Evolutionary conservation across 2,888 invertebrate species (phyloP).

Genomic region (Drosophila recens): DNA sequence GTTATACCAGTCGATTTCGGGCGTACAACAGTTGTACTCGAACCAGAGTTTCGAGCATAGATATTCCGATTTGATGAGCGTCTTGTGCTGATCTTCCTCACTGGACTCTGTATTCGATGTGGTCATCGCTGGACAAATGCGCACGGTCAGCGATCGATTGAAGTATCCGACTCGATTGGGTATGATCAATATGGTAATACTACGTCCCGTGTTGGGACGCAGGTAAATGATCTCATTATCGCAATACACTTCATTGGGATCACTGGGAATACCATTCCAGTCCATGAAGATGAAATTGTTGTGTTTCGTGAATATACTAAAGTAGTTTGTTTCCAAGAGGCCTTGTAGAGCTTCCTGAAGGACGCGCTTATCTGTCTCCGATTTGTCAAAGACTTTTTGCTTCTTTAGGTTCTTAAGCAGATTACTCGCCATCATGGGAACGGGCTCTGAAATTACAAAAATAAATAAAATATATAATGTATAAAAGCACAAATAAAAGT

Average conservation of each 20-base stretch:
- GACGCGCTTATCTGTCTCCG: constrained; percentile 75
- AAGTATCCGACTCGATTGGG: constrained; percentile 78
- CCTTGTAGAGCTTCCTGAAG: constrained; percentile 70
- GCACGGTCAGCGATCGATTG: constrained; percentile 70
- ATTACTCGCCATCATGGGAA: constrained; percentile 64
- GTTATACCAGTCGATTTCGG: constrained; percentile 67
- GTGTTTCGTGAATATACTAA: constrained; percentile 68
- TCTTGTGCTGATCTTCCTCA: constrained; percentile 34
- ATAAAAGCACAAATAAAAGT: too few relatives aligned
- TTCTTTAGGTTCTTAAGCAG: constrained; percentile 68
- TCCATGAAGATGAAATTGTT: constrained; percentile 78
- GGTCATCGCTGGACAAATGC: constrained; percentile 70
- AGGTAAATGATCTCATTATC: constrained; percentile 79
- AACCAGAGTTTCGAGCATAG: constrained; percentile 73
- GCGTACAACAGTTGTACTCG: constrained; percentile 77
- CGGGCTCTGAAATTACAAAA: constrained; percentile 51
- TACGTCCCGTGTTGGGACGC: constrained; percentile 77
- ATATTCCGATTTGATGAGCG: constrained; percentile 64
- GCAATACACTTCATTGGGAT: constrained; percentile 81
- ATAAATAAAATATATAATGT: neutral
- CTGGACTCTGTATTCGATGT: constrained; percentile 12
- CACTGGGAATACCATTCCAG: constrained; percentile 79
- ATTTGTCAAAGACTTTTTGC: constrained; percentile 69
- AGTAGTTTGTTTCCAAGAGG: constrained; percentile 73
- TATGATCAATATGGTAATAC: constrained; percentile 76